These are phyloP conservation scores for Paguma larvata DNA, from an alignment of 2,797 vertebrate genomes.

Conservation along the genomic window DNA sequence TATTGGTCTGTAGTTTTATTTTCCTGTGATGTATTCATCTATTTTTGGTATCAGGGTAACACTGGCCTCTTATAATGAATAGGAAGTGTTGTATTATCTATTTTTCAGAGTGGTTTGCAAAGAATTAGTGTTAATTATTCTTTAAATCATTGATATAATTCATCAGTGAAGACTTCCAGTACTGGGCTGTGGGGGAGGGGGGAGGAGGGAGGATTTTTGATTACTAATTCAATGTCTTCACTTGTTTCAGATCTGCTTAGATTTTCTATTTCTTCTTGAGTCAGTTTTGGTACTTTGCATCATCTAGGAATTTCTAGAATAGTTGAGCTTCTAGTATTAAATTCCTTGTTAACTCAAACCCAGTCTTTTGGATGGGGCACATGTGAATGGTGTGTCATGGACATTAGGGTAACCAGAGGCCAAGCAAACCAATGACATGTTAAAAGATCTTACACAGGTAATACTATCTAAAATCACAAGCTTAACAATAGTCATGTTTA, in stretches of 20 bases:
- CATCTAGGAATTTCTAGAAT: neutral
- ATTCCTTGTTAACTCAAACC: neutral
- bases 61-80: neutral
- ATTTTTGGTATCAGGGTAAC: neutral
- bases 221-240: neutral
- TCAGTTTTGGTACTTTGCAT: neutral
- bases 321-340: neutral
- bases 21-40: neutral
- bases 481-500: neutral
- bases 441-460: neutral
- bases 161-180: neutral
- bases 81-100: neutral
- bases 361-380: neutral
- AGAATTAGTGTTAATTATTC: neutral
- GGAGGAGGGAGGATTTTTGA: neutral
- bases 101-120: constrained; percentile 40
- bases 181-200: neutral
- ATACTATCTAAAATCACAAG: neutral
- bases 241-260: neutral
- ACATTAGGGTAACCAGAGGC: neutral
- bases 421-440: neutral
- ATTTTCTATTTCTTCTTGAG: neutral
- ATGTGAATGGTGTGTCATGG: neutral
- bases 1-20: neutral
- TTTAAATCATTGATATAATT: constrained; percentile 24